Evolutionary conservation across 2,113 vertebrate genomes (phyloP), one percentile per base, ranked within the genome.

Genomic region (Gymnogyps californianus): DNA sequence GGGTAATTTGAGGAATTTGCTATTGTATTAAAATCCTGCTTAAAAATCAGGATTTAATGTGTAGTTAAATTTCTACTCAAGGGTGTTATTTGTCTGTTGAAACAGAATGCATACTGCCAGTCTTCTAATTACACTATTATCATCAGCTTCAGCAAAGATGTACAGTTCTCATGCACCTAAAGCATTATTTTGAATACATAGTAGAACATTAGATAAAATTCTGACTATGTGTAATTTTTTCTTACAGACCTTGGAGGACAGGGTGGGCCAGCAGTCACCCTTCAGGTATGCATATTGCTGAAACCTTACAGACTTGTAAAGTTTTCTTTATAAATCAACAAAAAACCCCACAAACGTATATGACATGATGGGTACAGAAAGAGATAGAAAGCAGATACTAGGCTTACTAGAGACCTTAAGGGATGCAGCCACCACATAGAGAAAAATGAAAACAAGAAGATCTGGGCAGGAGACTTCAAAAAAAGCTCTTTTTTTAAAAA

Each of bases 401-500:
- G 46, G 38, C 31, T 59, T 71, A 32, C 18, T 72, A 47, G 40
- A 78, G 22, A 66, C 40, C 11, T 55, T 61, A 66, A 87, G 10
- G 31, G 51, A 67, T 49, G 26, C 54, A 55, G 18, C 21, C 46
- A 67, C 15, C 61, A 42, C 7, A 16, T 1, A 88, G 18, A 58
- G 52, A 66, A 89, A 59, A 65, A 32, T 28, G 8, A 65, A 59
- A 59, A 46, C 16, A 70, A 77, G 47, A 47, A 55, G 11, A 87
- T 28, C 24, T 12, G 8, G 21, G 38, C 38, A 65, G 25, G 21
- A 83, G 49, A 42, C 52, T 83, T 78, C 7, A 34, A 40, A 83
- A 52, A 34, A 12, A 0, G 38, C 4, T 9, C 4, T 1, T 14
- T 21, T 32, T 21, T 6, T 2, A 46, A 62, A 58, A 58, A 9